Evolutionary conservation across 2,888 invertebrate genomes (phyloP).

Genomic region (Melitaea athalia): DNA sequence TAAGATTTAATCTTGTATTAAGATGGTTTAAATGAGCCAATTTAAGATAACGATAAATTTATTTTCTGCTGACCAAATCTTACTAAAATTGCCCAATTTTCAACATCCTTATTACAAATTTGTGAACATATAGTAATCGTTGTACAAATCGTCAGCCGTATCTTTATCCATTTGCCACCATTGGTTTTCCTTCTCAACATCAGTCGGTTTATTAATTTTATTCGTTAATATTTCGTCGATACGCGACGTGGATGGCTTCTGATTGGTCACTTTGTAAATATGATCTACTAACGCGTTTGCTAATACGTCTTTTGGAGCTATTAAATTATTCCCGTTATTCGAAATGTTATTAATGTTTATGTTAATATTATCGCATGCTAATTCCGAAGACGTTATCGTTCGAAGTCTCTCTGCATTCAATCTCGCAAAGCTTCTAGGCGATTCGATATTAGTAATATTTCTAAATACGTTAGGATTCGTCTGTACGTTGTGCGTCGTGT

Average conservation of each 20-base stretch:
- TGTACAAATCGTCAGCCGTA: slow-evolving; percentile 63
- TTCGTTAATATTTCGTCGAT: slow-evolving; percentile 76
- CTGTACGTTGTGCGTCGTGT: slow-evolving; percentile 39
- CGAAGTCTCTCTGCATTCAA: slow-evolving; percentile 72
- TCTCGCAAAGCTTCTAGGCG: slow-evolving; percentile 68
- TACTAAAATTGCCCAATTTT: too few relatives aligned
- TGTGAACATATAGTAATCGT: slow-evolving; percentile 67
- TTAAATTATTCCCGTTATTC: slow-evolving; percentile 47
- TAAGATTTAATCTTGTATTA: too few relatives aligned
- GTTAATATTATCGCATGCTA: slow-evolving; percentile 56
- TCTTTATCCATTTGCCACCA: slow-evolving; percentile 65
- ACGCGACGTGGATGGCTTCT: slow-evolving; percentile 74
- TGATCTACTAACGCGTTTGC: slow-evolving; percentile 75
- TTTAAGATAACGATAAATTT: too few relatives aligned
- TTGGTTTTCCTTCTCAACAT: slow-evolving; percentile 64
- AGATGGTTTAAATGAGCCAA: too few relatives aligned
- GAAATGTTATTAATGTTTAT: slow-evolving; percentile 13
- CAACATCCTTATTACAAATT: slow-evolving; percentile 25
- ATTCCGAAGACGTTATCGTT: slow-evolving; percentile 63
- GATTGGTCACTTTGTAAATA: slow-evolving; percentile 80
- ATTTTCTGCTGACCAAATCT: too few relatives aligned
- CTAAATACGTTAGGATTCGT: slow-evolving; percentile 54
- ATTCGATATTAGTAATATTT: slow-evolving; percentile 69
- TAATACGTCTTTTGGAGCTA: slow-evolving; percentile 74
- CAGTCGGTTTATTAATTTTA: slow-evolving; percentile 62